Evolutionary conservation across 1,140 invertebrate species (phyloP).

Genomic region (Stegodyphus dumicola): DNA sequence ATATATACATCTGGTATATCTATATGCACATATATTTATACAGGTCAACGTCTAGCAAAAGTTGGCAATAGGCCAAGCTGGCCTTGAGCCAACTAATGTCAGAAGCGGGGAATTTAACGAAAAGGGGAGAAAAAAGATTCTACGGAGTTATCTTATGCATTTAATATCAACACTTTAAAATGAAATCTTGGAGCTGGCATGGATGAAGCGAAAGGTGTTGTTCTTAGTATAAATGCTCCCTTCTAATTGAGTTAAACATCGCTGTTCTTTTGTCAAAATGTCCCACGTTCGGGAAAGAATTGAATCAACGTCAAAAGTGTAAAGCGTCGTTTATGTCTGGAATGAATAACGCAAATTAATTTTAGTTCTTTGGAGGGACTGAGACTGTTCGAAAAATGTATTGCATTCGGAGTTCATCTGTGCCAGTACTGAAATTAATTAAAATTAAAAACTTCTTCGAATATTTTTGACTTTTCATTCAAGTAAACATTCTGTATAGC

Average conservation of each 20-base stretch:
- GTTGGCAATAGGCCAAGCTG: constrained; percentile 53
- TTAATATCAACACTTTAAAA: constrained; percentile 60
- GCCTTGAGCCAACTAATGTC: constrained; percentile 41
- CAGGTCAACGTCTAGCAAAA: constrained; percentile 37
- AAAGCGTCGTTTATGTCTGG: not conserved
- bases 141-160: constrained; percentile 49
- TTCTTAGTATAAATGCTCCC: constrained; percentile 14
- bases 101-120: not conserved
- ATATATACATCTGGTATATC: constrained; percentile 37
- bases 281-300: constrained; percentile 5
- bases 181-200: constrained; percentile 23
- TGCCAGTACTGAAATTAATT: too few relatives aligned
- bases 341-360: not conserved
- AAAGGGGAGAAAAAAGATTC: not conserved
- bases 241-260: constrained; percentile 52
- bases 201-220: not conserved
- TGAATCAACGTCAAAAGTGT: not conserved
- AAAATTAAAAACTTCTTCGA: too few relatives aligned
- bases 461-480: too few relatives aligned
- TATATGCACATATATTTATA: constrained; percentile 60
- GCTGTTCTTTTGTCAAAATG: constrained; percentile 40
- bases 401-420: too few relatives aligned
- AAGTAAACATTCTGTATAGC: too few relatives aligned
- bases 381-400: too few relatives aligned
- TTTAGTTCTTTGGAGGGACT: too few relatives aligned